These are phyloP conservation scores for Eupithecia dodoneata DNA, from an alignment of 2,888 invertebrate species.

Conservation along the genomic window DNA sequence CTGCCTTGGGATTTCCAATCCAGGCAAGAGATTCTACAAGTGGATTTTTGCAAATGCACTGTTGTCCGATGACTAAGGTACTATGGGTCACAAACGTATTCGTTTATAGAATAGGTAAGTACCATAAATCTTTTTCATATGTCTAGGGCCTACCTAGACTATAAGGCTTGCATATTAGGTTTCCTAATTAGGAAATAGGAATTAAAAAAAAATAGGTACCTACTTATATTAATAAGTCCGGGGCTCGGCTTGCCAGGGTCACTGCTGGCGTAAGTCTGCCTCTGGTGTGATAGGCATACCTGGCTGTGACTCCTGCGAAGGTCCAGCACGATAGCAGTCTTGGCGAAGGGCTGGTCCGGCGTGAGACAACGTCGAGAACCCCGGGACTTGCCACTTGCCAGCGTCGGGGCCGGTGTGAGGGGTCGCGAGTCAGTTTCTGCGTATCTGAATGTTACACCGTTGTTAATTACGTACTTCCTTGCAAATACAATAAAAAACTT, in stretches of 20 bases:
- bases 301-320: conserved; percentile 87
- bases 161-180: too few relatives aligned
- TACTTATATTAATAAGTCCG: too few relatives aligned
- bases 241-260: too few relatives aligned
- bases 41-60: not conserved
- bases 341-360: conserved; percentile 87
- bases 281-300: conserved; percentile 51
- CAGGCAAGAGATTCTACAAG: not conserved
- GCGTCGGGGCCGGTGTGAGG: conserved; percentile 90
- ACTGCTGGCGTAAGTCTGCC: not conserved
- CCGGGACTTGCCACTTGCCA: conserved; percentile 88
- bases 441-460: conserved; percentile 78
- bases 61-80: not conserved
- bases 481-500: too few relatives aligned
- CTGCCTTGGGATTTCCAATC: not conserved
- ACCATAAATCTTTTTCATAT: too few relatives aligned
- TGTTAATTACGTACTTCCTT: too few relatives aligned
- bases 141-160: too few relatives aligned
- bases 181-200: too few relatives aligned
- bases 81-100: not conserved
- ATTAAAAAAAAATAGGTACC: too few relatives aligned
- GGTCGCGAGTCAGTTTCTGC: conserved; percentile 94
- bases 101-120: too few relatives aligned
- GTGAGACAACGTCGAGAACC: conserved; percentile 89
- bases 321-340: conserved; percentile 89